Conservation (phyloP, 2,113 vertebrate genomes). For the Ondatra zibethicus region DNA sequence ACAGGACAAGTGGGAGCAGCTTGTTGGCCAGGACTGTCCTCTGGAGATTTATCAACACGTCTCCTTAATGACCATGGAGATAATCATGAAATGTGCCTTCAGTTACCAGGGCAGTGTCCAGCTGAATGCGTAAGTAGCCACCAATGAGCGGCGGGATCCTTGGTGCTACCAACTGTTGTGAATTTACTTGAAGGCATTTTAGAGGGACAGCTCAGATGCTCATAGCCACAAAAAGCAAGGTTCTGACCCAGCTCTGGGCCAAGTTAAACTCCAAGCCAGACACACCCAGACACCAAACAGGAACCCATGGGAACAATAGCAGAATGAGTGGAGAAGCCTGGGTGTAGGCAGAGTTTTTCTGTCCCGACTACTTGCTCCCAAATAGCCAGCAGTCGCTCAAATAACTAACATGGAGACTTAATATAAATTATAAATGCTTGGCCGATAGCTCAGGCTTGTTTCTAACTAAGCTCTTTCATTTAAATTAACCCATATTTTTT, state of each 20-base stretch:
- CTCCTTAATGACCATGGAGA: neutral
- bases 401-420: too few species aligned
- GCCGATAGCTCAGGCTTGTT: too few species aligned
- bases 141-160: neutral
- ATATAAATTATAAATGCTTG: too few species aligned
- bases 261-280: neutral
- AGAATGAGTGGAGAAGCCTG: neutral
- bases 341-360: neutral
- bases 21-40: neutral
- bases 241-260: neutral
- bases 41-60: neutral
- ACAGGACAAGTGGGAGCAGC: neutral
- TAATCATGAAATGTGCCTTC: neutral
- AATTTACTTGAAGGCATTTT: neutral
- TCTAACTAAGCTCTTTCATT: too few species aligned
- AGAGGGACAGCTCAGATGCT: neutral
- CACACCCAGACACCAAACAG: neutral
- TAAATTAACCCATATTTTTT: too few species aligned
- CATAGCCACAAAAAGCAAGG: neutral
- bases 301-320: too few species aligned
- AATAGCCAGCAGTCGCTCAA: too few species aligned
- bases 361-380: too few species aligned
- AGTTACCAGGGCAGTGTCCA: neutral
- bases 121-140: neutral
- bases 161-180: neutral